Evolutionary conservation across 2,797 vertebrate species (phyloP).

Genomic region (Cygnus olor): DNA sequence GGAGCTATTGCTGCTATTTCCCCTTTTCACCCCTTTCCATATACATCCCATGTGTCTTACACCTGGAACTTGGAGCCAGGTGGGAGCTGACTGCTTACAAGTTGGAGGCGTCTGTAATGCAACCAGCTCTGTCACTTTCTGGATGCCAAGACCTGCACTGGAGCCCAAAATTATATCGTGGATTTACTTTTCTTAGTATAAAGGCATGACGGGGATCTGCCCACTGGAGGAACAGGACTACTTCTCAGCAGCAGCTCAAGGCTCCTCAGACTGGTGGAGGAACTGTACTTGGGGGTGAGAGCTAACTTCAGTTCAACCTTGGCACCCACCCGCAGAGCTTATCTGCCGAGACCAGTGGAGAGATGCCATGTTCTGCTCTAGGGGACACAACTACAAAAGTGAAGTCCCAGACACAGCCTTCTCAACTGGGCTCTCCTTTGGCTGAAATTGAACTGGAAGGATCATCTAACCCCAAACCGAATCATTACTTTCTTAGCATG

Average conservation of each 20-base stretch:
- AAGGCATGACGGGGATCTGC: background rate
- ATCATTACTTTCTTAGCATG: background rate
- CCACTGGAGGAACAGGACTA: fast-evolving
- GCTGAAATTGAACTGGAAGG: background rate
- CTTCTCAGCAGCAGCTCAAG: background rate
- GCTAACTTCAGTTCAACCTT: background rate
- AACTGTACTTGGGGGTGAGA: background rate
- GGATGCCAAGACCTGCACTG: background rate
- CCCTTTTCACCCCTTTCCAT: background rate
- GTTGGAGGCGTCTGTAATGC: background rate
- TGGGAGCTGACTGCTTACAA: background rate
- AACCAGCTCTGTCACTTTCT: background rate
- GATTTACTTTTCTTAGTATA: background rate
- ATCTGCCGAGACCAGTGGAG: background rate
- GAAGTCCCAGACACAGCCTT: background rate
- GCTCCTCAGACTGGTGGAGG: background rate
- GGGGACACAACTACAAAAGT: background rate
- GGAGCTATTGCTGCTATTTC: background rate
- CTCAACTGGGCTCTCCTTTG: background rate
- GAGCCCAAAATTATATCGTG: background rate
- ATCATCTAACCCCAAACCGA: background rate
- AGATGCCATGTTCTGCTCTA: background rate
- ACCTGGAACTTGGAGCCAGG: background rate
- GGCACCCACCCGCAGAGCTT: background rate
- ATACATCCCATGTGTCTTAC: background rate